A percentile compares a stretch with the other conserved stretches of the same genome.
Conservation (phyloP, 35 echinoderm and acorn worm species). For the Antedon bifida region DNA sequence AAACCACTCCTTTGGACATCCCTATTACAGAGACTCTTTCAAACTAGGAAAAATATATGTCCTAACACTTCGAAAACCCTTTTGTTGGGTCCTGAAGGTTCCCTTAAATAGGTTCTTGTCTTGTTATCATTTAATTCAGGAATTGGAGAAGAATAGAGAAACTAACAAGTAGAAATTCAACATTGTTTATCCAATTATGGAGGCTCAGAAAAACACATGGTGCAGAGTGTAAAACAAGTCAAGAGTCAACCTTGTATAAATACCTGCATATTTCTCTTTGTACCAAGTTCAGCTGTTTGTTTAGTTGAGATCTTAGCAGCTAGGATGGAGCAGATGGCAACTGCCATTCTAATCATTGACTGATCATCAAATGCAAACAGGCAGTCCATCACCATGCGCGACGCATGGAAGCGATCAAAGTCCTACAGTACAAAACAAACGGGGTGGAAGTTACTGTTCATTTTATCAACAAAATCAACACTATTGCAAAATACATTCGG, state of each 20-base stretch:
- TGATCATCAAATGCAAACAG: conserved; percentile 91
- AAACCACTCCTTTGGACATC: too few relatives aligned
- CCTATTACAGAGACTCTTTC: too few relatives aligned
- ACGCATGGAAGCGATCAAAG: conserved; percentile 93
- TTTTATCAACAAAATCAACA: not conserved
- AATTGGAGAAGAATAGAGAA: too few relatives aligned
- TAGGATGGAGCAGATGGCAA: conserved; percentile 83
- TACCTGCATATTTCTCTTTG: conserved; percentile 97
- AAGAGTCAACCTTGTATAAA: not conserved
- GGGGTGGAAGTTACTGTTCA: not conserved
- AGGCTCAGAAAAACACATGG: too few relatives aligned
- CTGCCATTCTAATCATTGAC: conserved; percentile 89
- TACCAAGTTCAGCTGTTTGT: conserved; percentile 87
- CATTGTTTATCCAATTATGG: too few relatives aligned
- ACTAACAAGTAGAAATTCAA: too few relatives aligned
- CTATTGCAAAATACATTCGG: not conserved
- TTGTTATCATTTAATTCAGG: too few relatives aligned
- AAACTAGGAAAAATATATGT: too few relatives aligned
- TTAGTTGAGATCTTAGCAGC: conserved; percentile 97
- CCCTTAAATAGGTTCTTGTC: too few relatives aligned
- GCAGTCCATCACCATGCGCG: conserved; percentile 98
- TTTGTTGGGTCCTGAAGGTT: too few relatives aligned
- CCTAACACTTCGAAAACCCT: too few relatives aligned
- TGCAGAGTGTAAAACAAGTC: too few relatives aligned
- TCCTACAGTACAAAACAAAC: conserved; percentile 26